Evolutionary conservation across 2,888 invertebrate genomes (phyloP), one percentile per base, ranked within the genome.

Genomic region (Chironomus tentans): DNA sequence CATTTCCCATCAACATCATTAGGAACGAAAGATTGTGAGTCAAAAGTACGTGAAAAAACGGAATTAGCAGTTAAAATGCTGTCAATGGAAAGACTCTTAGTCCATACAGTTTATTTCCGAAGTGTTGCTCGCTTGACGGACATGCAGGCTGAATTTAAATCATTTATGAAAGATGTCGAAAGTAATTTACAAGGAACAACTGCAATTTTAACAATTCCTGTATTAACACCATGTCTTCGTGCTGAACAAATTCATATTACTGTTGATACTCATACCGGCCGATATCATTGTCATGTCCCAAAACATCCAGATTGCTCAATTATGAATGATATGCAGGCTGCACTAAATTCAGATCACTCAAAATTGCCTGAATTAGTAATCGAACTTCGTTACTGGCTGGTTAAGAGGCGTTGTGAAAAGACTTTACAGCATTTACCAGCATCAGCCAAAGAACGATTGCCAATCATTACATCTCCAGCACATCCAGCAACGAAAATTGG

Each of bases 71-170:
- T 95, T 62, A 88, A 94, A 79, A 76, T 94, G 80, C 87, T 98
- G n/a, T 96, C 97, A 4, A 93, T 98, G 90, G 98, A 98, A 85
- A 90, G 95, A 50, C 86, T 98, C 74, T 86, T 98, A 50, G 96
- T 97, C 5, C 96, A 97, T 82, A 97, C 97, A 0, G 96, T 98
- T 79, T 97, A 98, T 81, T 92, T 97, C 76, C 88, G 98, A 79
- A 94, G 96, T 0, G 88, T 93, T 75, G 92, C 93, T 78, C 87
- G 97, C 65, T 86, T 97, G 13, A 88, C 88, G 56, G 95, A 96
- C 81, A 87, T 96, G 47, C 92, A 92, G 82, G 89, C 92, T 78
- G 84, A 84, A 78, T 84, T 84, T 77, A 83, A 84, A 77, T 80
- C 82, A 12, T 83, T 84, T 76, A 82, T 91, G 46, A 90, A 90